Base-by-base conservation (phyloP, 2,113 vertebrate genomes). In the Phyllostomus hastatus region DNA sequence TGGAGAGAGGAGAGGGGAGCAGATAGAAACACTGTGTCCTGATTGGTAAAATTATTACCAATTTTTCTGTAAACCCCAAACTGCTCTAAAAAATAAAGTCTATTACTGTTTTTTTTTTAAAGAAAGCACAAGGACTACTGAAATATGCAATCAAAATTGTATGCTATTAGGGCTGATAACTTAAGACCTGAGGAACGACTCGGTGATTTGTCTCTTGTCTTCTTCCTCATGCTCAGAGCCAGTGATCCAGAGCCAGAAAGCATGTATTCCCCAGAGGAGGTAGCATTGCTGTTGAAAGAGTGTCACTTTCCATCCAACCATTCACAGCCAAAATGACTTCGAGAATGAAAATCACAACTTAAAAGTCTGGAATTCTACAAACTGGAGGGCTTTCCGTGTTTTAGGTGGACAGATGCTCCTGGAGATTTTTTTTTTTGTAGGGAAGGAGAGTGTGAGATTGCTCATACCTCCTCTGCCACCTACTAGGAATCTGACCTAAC, bases 161-260 rank as follows among this genome's bases (percentile, higher is more conserved):
- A 89, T 79, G 28, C 33, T 70, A 52, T 43, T 41, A 75, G 75
- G 10, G 19, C 48, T 84, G 69, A 84, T 48, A 75, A 73, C 22
- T 88, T 19, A 80, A 80, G 28, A 92, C 66, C 43, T 81, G 57
- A 95, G 89, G 50, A 66, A 64, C 66, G 90, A 85, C 69, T 94
- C 50, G n/a, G 84, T 90, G 70, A 95, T 88, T 66, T 95, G 85
- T 90, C 57, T 76, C 16, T 95, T 94, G 46, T 83, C 50, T 90
- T 84, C 70, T 48, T 92, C 48, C 12, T 81, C 38, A 76, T 38
- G 66, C 54, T 90, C 41, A 70, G 78, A 96, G 24, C n/a, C 69
- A 83, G 38, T 78, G 84, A 90, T 57, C 85, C 79, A 54, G 22
- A 92, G 72, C 20, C 78, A 33, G 31, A 92, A 87, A 78, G 78